Percentiles rank a stretch among this genome's conserved stretches.
Evolutionary conservation across 2,113 vertebrate genomes (phyloP).

Genomic region (Gulo gulo): DNA sequence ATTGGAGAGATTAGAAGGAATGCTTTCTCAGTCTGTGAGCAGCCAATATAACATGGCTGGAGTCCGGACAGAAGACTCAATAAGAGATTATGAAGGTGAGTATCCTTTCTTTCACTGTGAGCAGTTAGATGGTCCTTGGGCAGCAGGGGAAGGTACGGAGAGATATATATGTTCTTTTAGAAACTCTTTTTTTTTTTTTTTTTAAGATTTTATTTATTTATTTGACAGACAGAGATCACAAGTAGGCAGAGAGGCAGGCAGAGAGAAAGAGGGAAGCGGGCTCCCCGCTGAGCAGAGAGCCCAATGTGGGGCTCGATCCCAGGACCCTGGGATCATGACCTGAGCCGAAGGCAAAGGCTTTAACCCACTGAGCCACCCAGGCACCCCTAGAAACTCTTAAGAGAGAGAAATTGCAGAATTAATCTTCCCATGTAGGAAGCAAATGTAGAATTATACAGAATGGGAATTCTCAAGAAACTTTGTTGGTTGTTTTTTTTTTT

Average conservation of each 20-base stretch:
- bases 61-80: constrained; percentile 90
- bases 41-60: constrained; percentile 97
- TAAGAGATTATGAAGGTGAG: constrained; percentile 91
- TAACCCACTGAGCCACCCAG: no score
- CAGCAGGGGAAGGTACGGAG: not conserved
- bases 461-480: not conserved
- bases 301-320: no score
- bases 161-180: not conserved
- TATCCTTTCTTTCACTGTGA: not conserved
- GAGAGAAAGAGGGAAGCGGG: no score
- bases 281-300: no score
- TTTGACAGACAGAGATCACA: no score
- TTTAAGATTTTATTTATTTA: no score
- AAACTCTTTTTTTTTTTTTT: not conserved
- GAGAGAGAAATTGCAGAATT: constrained; percentile 4
- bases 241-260: no score
- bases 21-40: constrained; percentile 92
- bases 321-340: no score
- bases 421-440: not conserved
- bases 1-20: constrained; percentile 93
- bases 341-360: no score
- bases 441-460: constrained; percentile 30
- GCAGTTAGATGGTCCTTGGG: not conserved
- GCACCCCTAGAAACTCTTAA: not conserved
- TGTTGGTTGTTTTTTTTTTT: not conserved